Percentiles rank a stretch among this genome's conserved stretches.
Evolutionary conservation across 1,140 invertebrate genomes (phyloP).

Genomic region (Trichonephila inaurata): DNA sequence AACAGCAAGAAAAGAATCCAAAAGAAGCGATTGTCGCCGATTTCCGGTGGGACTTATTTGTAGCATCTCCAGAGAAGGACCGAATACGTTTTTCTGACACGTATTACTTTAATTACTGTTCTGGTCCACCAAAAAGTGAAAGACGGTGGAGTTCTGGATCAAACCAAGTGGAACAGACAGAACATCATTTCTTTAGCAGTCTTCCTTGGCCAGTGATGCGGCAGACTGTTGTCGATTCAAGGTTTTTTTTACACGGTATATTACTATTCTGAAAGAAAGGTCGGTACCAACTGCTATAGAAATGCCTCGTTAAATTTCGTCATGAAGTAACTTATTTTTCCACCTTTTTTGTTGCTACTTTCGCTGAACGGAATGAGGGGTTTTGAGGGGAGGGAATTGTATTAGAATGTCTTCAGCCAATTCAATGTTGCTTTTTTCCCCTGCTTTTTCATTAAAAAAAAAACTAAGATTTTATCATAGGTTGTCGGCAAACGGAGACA

Average conservation of each 20-base stretch:
- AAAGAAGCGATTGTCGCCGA: conserved; percentile 24
- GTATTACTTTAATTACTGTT: conserved; percentile 54
- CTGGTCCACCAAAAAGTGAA: conserved; percentile 35
- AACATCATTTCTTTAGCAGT: conserved; percentile 42
- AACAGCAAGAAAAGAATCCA: neutral
- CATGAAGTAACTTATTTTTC: conserved; percentile 42
- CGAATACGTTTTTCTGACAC: conserved; percentile 40
- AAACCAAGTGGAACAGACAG: conserved; percentile 53
- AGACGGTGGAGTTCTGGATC: neutral
- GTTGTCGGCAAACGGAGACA: too few relatives aligned
- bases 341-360: conserved; percentile 6
- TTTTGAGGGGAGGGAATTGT: neutral
- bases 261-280: conserved; percentile 35
- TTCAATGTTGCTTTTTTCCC: too few relatives aligned
- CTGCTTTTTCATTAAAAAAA: too few relatives aligned
- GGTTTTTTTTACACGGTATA: neutral
- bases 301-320: conserved; percentile 61
- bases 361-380: neutral
- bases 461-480: too few relatives aligned
- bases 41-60: conserved; percentile 52
- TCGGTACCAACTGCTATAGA: neutral
- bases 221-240: conserved; percentile 6
- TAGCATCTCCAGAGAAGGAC: neutral
- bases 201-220: conserved; percentile 40
- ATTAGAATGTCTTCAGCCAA: neutral